Conservation (phyloP, 2,888 invertebrate species). For the Cryptus viduatorius region DNA sequence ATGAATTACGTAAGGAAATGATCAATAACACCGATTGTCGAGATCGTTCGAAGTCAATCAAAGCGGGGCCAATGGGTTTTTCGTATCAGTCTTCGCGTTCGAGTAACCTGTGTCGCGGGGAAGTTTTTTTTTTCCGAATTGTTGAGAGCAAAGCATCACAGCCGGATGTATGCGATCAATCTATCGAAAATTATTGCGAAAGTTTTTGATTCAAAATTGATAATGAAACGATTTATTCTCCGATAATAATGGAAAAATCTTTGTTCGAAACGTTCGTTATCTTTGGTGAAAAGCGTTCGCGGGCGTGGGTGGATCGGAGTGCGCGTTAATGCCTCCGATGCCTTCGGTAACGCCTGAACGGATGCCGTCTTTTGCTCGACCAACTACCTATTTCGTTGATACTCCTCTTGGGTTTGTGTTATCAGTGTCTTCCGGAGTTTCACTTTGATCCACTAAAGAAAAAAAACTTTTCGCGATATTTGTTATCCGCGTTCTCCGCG, state of each 20-base stretch:
- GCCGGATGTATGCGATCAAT: slow-evolving; percentile 1
- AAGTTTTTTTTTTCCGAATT: slow-evolving; percentile 43
- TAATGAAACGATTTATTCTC: neutral
- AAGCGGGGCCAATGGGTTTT: neutral
- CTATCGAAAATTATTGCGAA: neutral
- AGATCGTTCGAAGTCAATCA: neutral
- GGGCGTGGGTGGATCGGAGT: slow-evolving; percentile 61
- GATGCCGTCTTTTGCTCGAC: slow-evolving; percentile 51
- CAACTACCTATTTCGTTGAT: slow-evolving; percentile 51
- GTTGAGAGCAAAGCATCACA: neutral
- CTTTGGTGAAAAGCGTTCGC: slow-evolving; percentile 35
- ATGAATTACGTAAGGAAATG: neutral
- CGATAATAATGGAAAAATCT: neutral
- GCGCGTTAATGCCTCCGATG: slow-evolving; percentile 49
- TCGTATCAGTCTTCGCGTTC: neutral
- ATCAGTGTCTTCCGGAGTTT: neutral
- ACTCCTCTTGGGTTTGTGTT: slow-evolving; percentile 12
- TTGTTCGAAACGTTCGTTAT: slow-evolving; percentile 26
- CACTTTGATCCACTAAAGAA: slow-evolving; percentile 5
- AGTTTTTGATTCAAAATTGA: neutral
- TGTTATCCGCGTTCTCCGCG: slow-evolving; percentile 21
- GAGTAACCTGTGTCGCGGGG: slow-evolving; percentile 42
- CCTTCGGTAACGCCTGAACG: slow-evolving; percentile 58
- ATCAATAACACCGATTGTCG: neutral
- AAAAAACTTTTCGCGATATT: neutral